phyloP scores from a whole-genome alignment of 2,113 vertebrate genomes.

The Dicentrarchus labrax region DNA sequence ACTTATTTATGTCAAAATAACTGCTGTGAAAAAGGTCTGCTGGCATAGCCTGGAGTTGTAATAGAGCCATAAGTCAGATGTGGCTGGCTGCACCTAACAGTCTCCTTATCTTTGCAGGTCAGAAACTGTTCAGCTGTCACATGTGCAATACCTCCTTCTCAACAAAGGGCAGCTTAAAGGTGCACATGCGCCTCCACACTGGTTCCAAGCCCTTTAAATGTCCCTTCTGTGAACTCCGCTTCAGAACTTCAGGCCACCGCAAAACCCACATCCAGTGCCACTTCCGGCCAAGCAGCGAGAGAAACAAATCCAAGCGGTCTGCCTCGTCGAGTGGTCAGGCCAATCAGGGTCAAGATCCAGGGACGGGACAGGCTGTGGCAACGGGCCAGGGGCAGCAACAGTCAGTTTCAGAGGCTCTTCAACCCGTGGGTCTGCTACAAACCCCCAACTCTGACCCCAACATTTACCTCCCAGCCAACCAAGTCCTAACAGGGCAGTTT shows the following conservation, averaged over 20 bases:
- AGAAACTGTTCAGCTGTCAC: slow-evolving; percentile 98
- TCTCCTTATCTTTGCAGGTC: slow-evolving; percentile 84
- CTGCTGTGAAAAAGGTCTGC: background rate
- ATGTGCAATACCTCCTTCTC: slow-evolving; percentile 99
- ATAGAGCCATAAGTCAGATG: background rate
- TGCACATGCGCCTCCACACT: slow-evolving; percentile 98
- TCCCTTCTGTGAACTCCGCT: slow-evolving; percentile 95
- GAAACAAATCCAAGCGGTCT: slow-evolving; percentile 87
- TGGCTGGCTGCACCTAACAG: background rate
- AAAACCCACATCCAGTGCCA: slow-evolving; percentile 99
- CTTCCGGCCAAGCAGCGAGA: slow-evolving; percentile 86
- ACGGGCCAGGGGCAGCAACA: slow-evolving; percentile 84
- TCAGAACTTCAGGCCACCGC: slow-evolving; percentile 96
- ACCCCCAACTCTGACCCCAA: slow-evolving; percentile 85
- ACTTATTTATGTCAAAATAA: no score
- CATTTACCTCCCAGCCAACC: slow-evolving; percentile 94
- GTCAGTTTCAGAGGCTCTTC: slow-evolving; percentile 83
- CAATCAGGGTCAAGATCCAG: slow-evolving; percentile 52
- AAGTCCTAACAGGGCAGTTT: slow-evolving; percentile 90
- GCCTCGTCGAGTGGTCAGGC: slow-evolving; percentile 84
- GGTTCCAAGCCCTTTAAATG: slow-evolving; percentile 99
- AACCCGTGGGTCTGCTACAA: slow-evolving; percentile 87
- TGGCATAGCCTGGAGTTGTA: background rate
- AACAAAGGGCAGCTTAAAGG: slow-evolving; percentile 98
- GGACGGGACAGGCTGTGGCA: slow-evolving; percentile 84